Evolutionary conservation across 2,888 invertebrate species (phyloP).

Genomic region (Xestia xanthographa): DNA sequence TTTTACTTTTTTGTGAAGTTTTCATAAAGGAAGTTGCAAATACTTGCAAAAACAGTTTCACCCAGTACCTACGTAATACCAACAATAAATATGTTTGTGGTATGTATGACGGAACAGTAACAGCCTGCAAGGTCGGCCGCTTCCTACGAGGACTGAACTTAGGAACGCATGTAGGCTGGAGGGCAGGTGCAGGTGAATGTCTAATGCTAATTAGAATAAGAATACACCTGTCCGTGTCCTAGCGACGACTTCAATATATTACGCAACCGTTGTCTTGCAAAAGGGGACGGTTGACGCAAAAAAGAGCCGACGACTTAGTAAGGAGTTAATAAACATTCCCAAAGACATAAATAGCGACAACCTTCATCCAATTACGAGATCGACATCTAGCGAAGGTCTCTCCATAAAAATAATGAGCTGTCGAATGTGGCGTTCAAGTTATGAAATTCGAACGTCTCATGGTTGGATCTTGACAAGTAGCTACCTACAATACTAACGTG

Average conservation of each 20-base stretch:
- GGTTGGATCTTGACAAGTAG: constrained; percentile 76
- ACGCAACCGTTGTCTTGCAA: constrained; percentile 16
- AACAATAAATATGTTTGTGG: constrained; percentile 33
- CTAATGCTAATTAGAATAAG: constrained; percentile 62
- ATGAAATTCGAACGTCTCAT: constrained; percentile 71
- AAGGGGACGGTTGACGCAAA: constrained; percentile 13
- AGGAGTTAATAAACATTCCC: constrained; percentile 38
- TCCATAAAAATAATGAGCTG: constrained; percentile 56
- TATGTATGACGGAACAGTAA: constrained; percentile 61
- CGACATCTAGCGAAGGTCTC: constrained; percentile 55
- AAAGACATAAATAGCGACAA: constrained; percentile 36
- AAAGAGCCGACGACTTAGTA: constrained; percentile 12
- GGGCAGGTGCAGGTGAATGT: constrained; percentile 75
- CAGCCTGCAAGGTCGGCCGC: constrained; percentile 83
- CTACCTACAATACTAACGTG: not conserved
- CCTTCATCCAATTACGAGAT: constrained; percentile 60
- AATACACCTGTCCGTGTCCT: constrained; percentile 56
- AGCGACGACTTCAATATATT: constrained; percentile 8
- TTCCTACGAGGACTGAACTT: constrained; percentile 78
- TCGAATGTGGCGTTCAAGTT: constrained; percentile 65
- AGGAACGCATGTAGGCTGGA: constrained; percentile 67
- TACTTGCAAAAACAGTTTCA: constrained; percentile 52
- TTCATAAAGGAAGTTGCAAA: constrained; percentile 48
- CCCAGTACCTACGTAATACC: constrained; percentile 28
- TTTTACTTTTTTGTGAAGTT: constrained; percentile 41